Evolutionary conservation across 2,113 vertebrate genomes (phyloP).

Genomic region (Cyprinodon variegatus): DNA sequence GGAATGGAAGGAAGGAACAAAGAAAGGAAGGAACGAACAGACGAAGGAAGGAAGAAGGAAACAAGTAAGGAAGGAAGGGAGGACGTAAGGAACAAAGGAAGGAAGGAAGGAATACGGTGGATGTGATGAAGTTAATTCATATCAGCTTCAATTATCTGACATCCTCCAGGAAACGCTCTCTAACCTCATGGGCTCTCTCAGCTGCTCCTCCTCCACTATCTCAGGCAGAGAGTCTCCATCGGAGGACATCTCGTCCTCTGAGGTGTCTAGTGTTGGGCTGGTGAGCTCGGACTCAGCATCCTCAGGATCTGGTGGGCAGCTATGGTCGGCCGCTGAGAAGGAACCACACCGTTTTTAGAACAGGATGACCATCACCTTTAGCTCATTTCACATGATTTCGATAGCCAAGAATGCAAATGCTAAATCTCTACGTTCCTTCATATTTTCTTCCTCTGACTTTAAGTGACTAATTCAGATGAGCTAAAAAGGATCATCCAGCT

Average conservation of each 20-base stretch:
- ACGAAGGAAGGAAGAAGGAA: background rate
- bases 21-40: too few species aligned
- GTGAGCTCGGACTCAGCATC: constrained; percentile 39
- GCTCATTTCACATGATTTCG: background rate
- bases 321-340: constrained; percentile 11
- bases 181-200: constrained; percentile 67
- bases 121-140: background rate
- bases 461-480: background rate
- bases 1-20: too few species aligned
- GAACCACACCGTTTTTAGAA: background rate
- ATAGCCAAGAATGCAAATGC: background rate
- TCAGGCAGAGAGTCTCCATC: constrained; percentile 36
- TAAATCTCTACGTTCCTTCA: background rate
- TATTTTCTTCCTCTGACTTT: too few species aligned
- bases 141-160: background rate
- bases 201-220: background rate
- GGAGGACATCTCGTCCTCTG: constrained; percentile 46
- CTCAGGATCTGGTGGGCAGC: background rate
- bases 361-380: too few species aligned
- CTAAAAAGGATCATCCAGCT: background rate
- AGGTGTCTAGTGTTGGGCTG: constrained; percentile 19
- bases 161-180: background rate
- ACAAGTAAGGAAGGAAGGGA: too few species aligned
- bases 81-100: background rate
- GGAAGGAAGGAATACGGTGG: background rate